Conservation (phyloP, 2,113 vertebrate species). For the Vidua macroura region DNA sequence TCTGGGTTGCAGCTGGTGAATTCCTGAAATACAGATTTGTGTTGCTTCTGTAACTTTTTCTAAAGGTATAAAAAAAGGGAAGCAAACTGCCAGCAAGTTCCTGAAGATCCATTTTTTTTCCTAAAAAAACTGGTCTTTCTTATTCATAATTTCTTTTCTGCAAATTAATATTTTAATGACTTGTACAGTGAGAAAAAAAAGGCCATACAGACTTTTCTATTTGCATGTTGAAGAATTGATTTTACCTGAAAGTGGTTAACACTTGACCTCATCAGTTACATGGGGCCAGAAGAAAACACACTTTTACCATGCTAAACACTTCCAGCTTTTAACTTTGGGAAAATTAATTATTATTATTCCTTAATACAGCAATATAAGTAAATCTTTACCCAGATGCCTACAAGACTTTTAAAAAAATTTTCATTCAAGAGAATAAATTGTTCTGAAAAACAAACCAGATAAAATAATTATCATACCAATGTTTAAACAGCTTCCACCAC, state of each 20-base stretch:
- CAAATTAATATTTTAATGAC: not conserved
- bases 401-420: not conserved
- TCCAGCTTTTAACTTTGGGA: not conserved
- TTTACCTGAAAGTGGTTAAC: not conserved
- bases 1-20: not conserved
- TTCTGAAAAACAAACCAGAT: not conserved
- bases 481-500: not conserved
- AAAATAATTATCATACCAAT: not conserved
- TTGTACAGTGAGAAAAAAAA: not conserved
- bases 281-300: not conserved
- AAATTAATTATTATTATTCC: not conserved
- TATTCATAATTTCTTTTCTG: not conserved
- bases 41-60: not conserved
- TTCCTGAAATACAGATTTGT: not conserved
- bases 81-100: not conserved
- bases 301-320: not conserved
- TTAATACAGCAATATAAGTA: not conserved
- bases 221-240: not conserved
- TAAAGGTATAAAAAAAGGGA: not conserved
- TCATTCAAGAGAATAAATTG: not conserved
- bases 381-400: not conserved
- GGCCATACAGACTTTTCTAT: not conserved
- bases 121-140: not conserved
- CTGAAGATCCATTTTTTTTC: not conserved
- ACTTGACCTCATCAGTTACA: not conserved